Percentiles rank a stretch among this genome's conserved stretches.
phyloP scores from a whole-genome alignment of 2,113 vertebrate genomes.

The Lethenteron camtschaticum region DNA sequence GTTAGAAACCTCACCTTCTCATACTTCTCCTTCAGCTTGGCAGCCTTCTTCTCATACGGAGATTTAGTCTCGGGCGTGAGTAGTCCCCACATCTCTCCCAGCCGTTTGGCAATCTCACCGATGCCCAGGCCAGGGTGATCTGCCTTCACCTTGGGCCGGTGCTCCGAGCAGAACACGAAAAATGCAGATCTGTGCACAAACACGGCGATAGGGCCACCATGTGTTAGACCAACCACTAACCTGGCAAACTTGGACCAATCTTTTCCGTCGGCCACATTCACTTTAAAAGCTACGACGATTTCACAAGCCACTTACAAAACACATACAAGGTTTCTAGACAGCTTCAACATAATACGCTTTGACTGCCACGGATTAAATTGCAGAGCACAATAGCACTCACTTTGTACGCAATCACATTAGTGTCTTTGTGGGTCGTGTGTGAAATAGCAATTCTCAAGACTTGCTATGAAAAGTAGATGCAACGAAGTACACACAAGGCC shows the following conservation, averaged over 20 bases:
- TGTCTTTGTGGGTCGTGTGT: too few relatives aligned
- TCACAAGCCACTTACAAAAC: background rate
- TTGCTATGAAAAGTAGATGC: background rate
- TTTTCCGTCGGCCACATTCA: background rate
- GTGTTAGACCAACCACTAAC: background rate
- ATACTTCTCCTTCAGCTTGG: slow-evolving; percentile 92
- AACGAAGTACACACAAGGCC: background rate
- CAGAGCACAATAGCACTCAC: background rate
- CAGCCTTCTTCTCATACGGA: slow-evolving; percentile 80
- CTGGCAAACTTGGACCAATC: background rate
- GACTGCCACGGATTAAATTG: background rate
- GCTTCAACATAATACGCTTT: background rate
- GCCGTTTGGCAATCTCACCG: slow-evolving; percentile 74
- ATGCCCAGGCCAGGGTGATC: slow-evolving; percentile 60
- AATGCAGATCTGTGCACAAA: slow-evolving; percentile 53
- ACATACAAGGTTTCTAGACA: background rate
- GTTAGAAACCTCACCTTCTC: slow-evolving; percentile 44
- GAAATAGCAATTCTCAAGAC: too few relatives aligned
- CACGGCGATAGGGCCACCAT: background rate
- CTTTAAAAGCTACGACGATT: background rate
- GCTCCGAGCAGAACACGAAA: slow-evolving; percentile 86
- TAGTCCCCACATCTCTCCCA: slow-evolving; percentile 91
- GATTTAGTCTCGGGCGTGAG: slow-evolving; percentile 59
- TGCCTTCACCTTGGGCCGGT: slow-evolving; percentile 74
- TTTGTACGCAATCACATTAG: background rate